A percentile compares a stretch with the other conserved stretches of the same genome.
These are phyloP conservation scores for Pristionchus arcanus DNA, from an alignment of 2,888 invertebrate genomes.

Conservation along the genomic window DNA sequence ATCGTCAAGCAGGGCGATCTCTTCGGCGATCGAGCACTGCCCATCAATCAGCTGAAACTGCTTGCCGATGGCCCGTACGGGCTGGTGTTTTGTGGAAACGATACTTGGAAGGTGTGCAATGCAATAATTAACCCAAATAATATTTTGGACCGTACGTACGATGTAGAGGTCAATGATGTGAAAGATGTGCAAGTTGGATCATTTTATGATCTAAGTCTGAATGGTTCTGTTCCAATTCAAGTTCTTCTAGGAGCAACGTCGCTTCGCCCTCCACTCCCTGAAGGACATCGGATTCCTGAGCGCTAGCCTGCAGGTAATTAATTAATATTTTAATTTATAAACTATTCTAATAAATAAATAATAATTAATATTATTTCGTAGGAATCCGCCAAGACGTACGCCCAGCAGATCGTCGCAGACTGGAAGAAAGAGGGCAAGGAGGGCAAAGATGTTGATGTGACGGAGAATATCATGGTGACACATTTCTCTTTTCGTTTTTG, in stretches of 20 bases:
- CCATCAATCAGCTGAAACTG: neutral
- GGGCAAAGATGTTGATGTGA: neutral
- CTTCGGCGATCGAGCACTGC: neutral
- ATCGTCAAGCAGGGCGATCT: slow-evolving; percentile 18
- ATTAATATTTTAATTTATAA: neutral
- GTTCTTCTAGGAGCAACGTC: slow-evolving; percentile 39
- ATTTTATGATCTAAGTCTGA: too few species aligned
- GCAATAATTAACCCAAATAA: neutral
- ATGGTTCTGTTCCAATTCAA: too few species aligned
- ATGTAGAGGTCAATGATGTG: neutral
- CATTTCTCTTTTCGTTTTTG: too few species aligned
- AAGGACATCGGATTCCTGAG: slow-evolving; percentile 17
- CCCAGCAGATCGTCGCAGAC: neutral
- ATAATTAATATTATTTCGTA: too few species aligned
- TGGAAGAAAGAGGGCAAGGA: slow-evolving; percentile 33
- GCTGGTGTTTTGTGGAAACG: neutral
- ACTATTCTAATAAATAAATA: neutral
- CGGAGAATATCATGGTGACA: neutral
- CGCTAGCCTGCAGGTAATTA: neutral
- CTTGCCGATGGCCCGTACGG: neutral
- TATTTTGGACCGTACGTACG: too few species aligned
- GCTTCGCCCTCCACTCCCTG: slow-evolving; percentile 27
- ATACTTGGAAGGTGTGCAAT: neutral
- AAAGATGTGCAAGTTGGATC: too few species aligned
- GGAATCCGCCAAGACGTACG: slow-evolving; percentile 41